Conservation (phyloP, 2,888 invertebrate genomes). For the Idaea dimidiata region DNA sequence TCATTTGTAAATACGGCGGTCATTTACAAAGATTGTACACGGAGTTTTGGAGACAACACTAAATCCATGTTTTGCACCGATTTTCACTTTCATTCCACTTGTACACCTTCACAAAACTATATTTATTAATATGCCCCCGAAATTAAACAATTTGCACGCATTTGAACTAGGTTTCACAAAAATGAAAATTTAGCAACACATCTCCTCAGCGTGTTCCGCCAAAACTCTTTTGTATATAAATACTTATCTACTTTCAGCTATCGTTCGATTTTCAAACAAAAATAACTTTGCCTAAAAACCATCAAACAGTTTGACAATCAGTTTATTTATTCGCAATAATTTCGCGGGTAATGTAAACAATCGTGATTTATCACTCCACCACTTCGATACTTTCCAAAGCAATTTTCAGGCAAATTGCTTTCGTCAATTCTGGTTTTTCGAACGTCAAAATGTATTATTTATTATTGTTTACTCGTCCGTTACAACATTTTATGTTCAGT, state of each 20-base stretch:
- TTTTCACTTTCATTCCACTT: too few relatives aligned
- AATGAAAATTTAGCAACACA: too few relatives aligned
- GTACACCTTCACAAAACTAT: too few relatives aligned
- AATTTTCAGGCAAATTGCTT: conserved; percentile 60
- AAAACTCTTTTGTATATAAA: too few relatives aligned
- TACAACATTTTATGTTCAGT: conserved; percentile 11
- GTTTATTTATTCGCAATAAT: conserved; percentile 22
- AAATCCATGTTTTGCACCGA: too few relatives aligned
- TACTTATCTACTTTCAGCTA: conserved; percentile 13
- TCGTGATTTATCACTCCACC: conserved; percentile 47
- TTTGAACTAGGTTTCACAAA: too few relatives aligned
- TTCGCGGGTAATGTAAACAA: conserved; percentile 23
- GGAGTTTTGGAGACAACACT: too few relatives aligned
- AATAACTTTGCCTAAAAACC: conserved; percentile 17
- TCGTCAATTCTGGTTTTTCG: conserved; percentile 58
- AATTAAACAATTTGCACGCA: too few relatives aligned
- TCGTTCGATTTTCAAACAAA: conserved; percentile 15
- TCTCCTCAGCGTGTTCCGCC: too few relatives aligned
- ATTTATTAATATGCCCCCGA: too few relatives aligned
- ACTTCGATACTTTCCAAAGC: conserved; percentile 44
- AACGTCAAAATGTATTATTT: conserved; percentile 55
- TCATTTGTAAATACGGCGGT: too few relatives aligned
- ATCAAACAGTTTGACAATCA: conserved; percentile 13
- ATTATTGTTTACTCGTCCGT: conserved; percentile 47
- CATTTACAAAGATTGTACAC: too few relatives aligned